Conservation (phyloP, 2,797 vertebrate species). For the Sebastes oblongus region DNA sequence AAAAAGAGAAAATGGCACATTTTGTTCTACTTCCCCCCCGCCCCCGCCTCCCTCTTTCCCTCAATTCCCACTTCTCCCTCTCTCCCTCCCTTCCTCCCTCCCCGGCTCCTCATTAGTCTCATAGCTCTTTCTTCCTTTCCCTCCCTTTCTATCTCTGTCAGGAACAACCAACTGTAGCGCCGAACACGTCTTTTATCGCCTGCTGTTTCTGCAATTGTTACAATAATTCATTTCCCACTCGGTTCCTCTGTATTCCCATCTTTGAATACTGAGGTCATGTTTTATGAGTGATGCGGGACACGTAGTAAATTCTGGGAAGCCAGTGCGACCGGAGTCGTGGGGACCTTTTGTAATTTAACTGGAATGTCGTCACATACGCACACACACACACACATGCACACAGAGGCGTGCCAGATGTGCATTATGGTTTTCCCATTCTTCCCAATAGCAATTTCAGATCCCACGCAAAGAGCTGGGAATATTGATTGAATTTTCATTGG, state of each 20-base stretch:
- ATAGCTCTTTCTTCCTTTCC: constrained; percentile 64
- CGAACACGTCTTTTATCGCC: constrained; percentile 67
- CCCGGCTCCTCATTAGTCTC: constrained; percentile 71
- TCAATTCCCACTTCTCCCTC: constrained; percentile 57
- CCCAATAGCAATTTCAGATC: constrained; percentile 50
- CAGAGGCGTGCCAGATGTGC: constrained; percentile 65
- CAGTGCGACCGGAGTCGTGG: constrained; percentile 50
- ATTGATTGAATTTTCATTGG: constrained; percentile 65
- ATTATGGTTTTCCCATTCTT: constrained; percentile 63
- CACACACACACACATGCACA: constrained; percentile 17
- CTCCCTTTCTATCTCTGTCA: constrained; percentile 71
- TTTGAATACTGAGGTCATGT: constrained; percentile 72
- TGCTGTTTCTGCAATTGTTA: constrained; percentile 75
- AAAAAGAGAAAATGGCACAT: constrained; percentile 72
- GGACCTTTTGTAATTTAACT: constrained; percentile 71
- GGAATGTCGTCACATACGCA: constrained; percentile 62
- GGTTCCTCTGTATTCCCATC: constrained; percentile 59
- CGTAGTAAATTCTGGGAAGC: constrained; percentile 67
- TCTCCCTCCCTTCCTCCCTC: constrained; percentile 54
- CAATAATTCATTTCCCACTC: constrained; percentile 73
- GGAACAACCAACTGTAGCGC: constrained; percentile 57
- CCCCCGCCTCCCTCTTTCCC: constrained; percentile 3
- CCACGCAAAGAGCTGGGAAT: constrained; percentile 34
- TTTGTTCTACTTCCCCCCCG: constrained; percentile 60
- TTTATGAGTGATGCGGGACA: constrained; percentile 75